Percentiles rank a stretch among this genome's conserved stretches.
Conservation (phyloP, 2,113 vertebrate genomes). For the Ochotona curzoniae region DNA sequence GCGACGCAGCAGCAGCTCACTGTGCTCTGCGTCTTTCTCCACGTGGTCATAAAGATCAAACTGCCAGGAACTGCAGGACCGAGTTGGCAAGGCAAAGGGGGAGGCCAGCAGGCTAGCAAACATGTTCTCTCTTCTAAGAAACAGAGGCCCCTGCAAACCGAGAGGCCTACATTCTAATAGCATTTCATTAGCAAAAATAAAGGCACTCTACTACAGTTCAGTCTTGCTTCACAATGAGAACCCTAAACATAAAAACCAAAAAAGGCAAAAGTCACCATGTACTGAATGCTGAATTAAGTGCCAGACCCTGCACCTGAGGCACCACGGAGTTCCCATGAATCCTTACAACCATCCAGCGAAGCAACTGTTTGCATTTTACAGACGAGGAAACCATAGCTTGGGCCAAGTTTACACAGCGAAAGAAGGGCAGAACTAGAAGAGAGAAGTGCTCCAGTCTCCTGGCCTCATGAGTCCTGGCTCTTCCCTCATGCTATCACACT, state of each 20-base stretch:
- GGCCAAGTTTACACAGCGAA: slow-evolving; percentile 3
- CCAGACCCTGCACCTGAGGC: background rate
- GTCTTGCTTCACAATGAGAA: slow-evolving; percentile 41
- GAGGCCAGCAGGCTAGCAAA: background rate
- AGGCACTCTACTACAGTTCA: slow-evolving; percentile 34
- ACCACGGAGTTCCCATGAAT: slow-evolving; percentile 55
- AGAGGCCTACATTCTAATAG: slow-evolving; percentile 56
- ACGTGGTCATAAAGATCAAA: slow-evolving; percentile 74
- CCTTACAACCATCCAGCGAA: slow-evolving; percentile 6
- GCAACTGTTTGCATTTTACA: slow-evolving; percentile 15
- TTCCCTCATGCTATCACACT: background rate
- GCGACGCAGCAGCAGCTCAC: background rate
- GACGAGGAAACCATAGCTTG: slow-evolving; percentile 24
- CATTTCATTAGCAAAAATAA: slow-evolving; percentile 58
- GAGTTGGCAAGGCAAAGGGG: slow-evolving; percentile 18
- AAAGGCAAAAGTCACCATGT: slow-evolving; percentile 57
- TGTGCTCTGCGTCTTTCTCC: slow-evolving; percentile 75
- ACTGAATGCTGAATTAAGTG: slow-evolving; percentile 45
- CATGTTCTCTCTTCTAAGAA: slow-evolving; percentile 36
- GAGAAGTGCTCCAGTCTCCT: background rate
- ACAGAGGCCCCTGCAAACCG: background rate
- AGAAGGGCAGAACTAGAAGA: background rate
- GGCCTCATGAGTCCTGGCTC: background rate
- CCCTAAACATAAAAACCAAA: slow-evolving; percentile 54
- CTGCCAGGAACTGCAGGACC: background rate